Evolutionary conservation across 2,113 vertebrate genomes (phyloP), one percentile per base, ranked within the genome.

Genomic region (Pseudorhombus dupliciocellatus): DNA sequence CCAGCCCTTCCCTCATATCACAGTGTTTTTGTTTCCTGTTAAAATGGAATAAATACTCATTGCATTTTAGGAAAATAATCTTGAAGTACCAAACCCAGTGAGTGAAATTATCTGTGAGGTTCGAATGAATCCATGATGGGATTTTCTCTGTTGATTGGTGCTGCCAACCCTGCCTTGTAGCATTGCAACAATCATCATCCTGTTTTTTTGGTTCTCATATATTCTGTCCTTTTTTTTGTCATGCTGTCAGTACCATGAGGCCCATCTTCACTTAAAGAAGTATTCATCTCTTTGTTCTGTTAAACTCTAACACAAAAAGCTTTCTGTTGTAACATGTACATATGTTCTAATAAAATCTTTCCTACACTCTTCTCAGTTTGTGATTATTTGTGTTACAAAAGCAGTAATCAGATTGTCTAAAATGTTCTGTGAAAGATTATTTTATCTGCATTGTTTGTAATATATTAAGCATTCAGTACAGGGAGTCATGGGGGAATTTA

Each of bases 121-220:
- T 73, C 25, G 64, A 67, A 34, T 4, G 16, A 71, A 67, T 79
- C 75, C 67, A 12, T 30, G 46, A 61, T 65, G 52, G 86, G 83
- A 89, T 83, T 83, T 89, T 88, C 34, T 55, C 63, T 58, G 57
- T 63, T 64, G 58, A 70, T 73, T 50, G 62, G 75, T 82, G 76
- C 80, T 73, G 72, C 80, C 94, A 94, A 92, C 95, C 95, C 95
- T 95, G 62, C 89, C 57, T 90, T 86, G 95, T 97, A 97, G 97
- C 96, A 97, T 97, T 96, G 96, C 92, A 95, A 95, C 94, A 96
- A 97, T 96, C 94, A 95, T 95, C 75, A 88, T 93, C 89, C 81
- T 84, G 91, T 96, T 95, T 92, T 91, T 89, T 88, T 81, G 84
- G 84, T 93, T 92, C 16, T 80, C 67, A 16, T 71, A 7, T 73